These are phyloP conservation scores for Nesometra sesokonis DNA, from an alignment of 35 echinoderm and acorn worm genomes.

Conservation along the genomic window DNA sequence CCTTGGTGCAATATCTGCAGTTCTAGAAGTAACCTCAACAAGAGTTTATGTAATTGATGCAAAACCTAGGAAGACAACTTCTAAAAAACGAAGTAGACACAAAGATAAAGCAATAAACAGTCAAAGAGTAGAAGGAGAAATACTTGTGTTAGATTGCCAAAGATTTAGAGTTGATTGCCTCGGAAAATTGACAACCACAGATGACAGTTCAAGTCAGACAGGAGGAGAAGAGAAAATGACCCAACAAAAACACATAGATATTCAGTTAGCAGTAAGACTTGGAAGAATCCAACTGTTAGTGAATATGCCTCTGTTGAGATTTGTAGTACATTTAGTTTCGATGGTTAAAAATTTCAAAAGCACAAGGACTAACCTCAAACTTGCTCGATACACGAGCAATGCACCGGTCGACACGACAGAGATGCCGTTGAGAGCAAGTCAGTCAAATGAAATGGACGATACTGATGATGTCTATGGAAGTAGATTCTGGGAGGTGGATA, in stretches of 20 bases:
- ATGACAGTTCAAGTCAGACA: not conserved
- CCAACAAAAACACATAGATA: not conserved
- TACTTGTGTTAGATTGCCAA: not conserved
- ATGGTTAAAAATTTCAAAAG: conserved; percentile 65
- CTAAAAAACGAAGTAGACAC: not conserved
- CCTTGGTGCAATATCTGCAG: not conserved
- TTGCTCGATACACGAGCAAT: conserved; percentile 47
- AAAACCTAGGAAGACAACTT: not conserved
- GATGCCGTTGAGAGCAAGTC: not conserved
- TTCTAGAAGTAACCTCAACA: not conserved
- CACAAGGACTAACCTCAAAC: conserved; percentile 52
- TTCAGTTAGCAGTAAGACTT: not conserved
- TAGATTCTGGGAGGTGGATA: conserved; percentile 17
- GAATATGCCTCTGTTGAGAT: conserved; percentile 82
- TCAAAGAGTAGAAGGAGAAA: not conserved
- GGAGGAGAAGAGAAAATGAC: not conserved
- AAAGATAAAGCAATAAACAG: not conserved
- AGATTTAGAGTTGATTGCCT: not conserved
- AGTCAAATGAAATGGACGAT: not conserved
- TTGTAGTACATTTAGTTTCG: conserved; percentile 56
- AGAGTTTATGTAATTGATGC: not conserved
- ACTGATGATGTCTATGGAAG: not conserved
- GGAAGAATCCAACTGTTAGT: conserved; percentile 1
- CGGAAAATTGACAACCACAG: not conserved
- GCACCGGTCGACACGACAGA: not conserved